phyloP scores from a whole-genome alignment of 2,797 vertebrate genomes.

The Octomys mimax region DNA sequence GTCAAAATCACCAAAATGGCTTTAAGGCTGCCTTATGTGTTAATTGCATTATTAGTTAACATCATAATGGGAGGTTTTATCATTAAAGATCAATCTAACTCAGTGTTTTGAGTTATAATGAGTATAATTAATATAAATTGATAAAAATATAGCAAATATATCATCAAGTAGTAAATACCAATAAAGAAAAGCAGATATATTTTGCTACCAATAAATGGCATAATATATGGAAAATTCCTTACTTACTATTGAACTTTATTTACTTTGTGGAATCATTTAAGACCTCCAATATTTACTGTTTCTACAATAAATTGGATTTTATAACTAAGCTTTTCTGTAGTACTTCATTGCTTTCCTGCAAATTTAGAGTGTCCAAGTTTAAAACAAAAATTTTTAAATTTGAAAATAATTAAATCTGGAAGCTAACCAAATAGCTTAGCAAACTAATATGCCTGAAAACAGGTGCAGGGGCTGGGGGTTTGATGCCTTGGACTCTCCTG shows the following conservation, averaged over 20 bases:
- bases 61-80: background rate
- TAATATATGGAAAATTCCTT: background rate
- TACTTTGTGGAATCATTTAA: background rate
- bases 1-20: background rate
- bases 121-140: background rate
- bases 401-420: background rate
- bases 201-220: background rate
- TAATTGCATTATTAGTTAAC: background rate
- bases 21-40: background rate
- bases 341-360: background rate
- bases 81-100: background rate
- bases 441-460: too few relatives aligned
- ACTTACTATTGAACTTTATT: background rate
- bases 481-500: too few relatives aligned
- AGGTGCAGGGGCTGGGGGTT: too few relatives aligned
- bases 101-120: background rate
- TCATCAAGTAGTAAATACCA: background rate
- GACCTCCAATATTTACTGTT: background rate
- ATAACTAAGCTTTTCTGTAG: background rate
- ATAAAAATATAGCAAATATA: background rate
- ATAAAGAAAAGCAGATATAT: background rate
- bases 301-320: background rate
- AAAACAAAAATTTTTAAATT: background rate
- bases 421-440: too few relatives aligned
- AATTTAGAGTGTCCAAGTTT: background rate